Evolutionary conservation across 2,113 vertebrate species (phyloP), one percentile per base, ranked within the genome.

Genomic region (Laticauda colubrina): DNA sequence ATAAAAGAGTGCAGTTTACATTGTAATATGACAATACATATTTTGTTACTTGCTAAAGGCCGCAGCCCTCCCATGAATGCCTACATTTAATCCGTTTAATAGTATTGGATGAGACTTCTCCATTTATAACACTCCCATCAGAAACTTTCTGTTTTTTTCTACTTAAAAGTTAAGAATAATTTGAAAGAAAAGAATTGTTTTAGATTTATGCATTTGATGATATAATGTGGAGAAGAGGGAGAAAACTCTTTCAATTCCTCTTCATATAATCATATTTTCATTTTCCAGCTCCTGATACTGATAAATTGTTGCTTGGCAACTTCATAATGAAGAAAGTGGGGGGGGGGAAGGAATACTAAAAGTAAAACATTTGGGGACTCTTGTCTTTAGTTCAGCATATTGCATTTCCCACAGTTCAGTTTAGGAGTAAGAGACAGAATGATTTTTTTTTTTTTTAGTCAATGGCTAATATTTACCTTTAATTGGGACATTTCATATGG

Each of bases 241-340:
- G 53, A 85, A 93, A 93, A 89, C 87, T 94, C 88, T 93, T 96
- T 96, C 96, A 94, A 96, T 96, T 94, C 91, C 34, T 96, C 95
- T 93, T 94, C 93, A 97, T 96, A 96, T 96, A 97, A 94, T 96
- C 94, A 93, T 90, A 95, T 90, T 94, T 93, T 91, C 90, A 94
- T 94, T 97, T 95, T 93, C 96, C 96, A 98, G 97, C 96, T 98
- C 97, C 97, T 97, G 97, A 97, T 97, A 96, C 96, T 98, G 96
- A 97, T 97, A 97, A 97, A 97, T 94, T 97, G 97, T 98, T 98
- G 98, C 98, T 97, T 97, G 97, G 97, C 97, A 98, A 98, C 97
- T 96, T 97, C 96, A 95, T 97, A 97, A 98, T 97, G 85, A 92
- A 94, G 96, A 90, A 81, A 81, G 92, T 18, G 8, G 24, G 12